These are phyloP conservation scores for Crossaster papposus DNA, from an alignment of 53 echinoderm and acorn worm genomes.

Conservation along the genomic window DNA sequence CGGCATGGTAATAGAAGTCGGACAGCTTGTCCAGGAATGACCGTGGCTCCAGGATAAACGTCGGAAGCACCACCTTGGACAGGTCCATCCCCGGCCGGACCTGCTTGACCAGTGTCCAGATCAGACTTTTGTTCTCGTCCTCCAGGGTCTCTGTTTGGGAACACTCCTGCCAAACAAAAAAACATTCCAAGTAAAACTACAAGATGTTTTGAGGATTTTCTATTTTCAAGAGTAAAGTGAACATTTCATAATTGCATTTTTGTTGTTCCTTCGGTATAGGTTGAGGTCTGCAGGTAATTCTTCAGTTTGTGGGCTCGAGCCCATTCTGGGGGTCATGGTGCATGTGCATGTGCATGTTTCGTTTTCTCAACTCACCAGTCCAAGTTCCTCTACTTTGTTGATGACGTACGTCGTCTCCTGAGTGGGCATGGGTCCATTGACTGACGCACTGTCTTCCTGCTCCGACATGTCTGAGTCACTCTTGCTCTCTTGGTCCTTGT, in stretches of 20 bases:
- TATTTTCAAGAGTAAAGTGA: no score
- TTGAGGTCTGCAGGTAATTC: no score
- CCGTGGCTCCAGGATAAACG: slow-evolving; percentile 88
- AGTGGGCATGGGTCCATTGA: slow-evolving; percentile 15
- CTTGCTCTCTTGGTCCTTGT: slow-evolving; percentile 83
- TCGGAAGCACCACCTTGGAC: slow-evolving; percentile 96
- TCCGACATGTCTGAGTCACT: slow-evolving; percentile 90
- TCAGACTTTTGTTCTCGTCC: slow-evolving; percentile 92
- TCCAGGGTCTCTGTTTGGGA: slow-evolving; percentile 92
- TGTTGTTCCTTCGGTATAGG: no score
- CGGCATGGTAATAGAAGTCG: slow-evolving; percentile 95
- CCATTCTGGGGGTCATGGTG: no score
- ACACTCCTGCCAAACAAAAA: slow-evolving; percentile 63
- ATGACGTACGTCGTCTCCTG: slow-evolving; percentile 75
- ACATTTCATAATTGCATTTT: no score
- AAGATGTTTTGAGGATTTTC: no score
- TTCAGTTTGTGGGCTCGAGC: no score
- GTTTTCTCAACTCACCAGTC: slow-evolving; percentile 67
- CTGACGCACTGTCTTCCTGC: slow-evolving; percentile 70
- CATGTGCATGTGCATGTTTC: no score
- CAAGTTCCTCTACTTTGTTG: slow-evolving; percentile 77
- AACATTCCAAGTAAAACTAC: background rate
- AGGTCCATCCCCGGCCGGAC: slow-evolving; percentile 99
- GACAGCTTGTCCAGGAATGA: slow-evolving; percentile 95
- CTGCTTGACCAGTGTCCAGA: slow-evolving; percentile 96